These are phyloP conservation scores for Eristalinus aeneus DNA, from an alignment of 2,888 invertebrate genomes.

Conservation along the genomic window DNA sequence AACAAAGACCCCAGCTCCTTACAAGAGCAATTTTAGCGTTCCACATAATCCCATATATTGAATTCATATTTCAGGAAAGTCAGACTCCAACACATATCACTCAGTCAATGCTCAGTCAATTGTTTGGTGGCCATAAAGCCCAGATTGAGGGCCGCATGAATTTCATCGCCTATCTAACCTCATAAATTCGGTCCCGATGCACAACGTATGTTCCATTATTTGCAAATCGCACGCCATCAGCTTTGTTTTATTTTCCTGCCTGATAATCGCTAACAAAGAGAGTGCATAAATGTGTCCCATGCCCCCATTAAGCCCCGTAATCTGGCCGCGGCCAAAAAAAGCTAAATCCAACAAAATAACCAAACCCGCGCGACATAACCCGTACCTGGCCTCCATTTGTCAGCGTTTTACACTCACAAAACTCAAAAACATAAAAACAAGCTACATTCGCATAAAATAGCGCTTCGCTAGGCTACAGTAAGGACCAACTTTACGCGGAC, in stretches of 20 bases:
- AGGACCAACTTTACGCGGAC: not conserved
- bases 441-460: not conserved
- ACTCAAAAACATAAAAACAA: not conserved
- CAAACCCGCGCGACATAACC: not conserved
- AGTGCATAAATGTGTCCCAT: not conserved
- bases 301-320: not conserved
- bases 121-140: not conserved
- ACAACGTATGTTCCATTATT: not conserved
- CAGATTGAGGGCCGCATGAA: not conserved
- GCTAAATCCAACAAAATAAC: not conserved
- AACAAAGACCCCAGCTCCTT: no score
- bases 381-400: conserved; percentile 5
- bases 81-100: not conserved
- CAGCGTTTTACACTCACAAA: conserved; percentile 18
- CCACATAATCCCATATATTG: no score
- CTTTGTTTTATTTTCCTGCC: not conserved
- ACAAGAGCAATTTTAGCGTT: no score
- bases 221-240: not conserved
- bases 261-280: not conserved
- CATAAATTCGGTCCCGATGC: not conserved
- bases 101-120: not conserved
- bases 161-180: not conserved
- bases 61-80: no score
- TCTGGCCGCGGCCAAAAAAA: not conserved
- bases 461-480: not conserved